phyloP scores from a whole-genome alignment of 1,140 invertebrate species.

The Eumeta japonica region DNA sequence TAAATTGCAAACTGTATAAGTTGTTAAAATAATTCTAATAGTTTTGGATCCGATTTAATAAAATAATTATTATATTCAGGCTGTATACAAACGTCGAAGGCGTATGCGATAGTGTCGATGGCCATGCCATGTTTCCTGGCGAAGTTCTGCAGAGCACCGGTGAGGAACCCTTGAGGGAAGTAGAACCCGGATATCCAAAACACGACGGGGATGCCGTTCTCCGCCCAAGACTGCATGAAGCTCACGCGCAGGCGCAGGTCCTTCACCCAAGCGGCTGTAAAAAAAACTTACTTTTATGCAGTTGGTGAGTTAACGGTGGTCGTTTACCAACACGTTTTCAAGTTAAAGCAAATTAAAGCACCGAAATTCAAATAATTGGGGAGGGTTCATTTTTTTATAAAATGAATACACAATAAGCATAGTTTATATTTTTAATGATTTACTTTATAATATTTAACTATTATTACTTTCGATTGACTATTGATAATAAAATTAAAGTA shows the following conservation, averaged over 20 bases:
- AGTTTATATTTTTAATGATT: slow-evolving; percentile 2
- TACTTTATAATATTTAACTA: too few relatives aligned
- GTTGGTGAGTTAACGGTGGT: slow-evolving; percentile 1
- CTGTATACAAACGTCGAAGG: slow-evolving; percentile 68
- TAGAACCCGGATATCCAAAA: slow-evolving; percentile 88
- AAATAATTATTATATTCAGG: too few relatives aligned
- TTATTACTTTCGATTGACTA: too few relatives aligned
- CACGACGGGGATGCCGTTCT: slow-evolving; percentile 66
- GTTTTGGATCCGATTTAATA: too few relatives aligned
- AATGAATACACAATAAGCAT: slow-evolving; percentile 1
- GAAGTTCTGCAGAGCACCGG: slow-evolving; percentile 79
- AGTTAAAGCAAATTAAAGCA: too few relatives aligned
- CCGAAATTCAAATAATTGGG: too few relatives aligned
- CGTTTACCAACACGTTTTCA: not conserved
- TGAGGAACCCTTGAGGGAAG: slow-evolving; percentile 84
- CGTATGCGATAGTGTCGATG: slow-evolving; percentile 75
- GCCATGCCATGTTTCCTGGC: slow-evolving; percentile 74
- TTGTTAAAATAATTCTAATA: too few relatives aligned
- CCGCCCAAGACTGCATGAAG: slow-evolving; percentile 69
- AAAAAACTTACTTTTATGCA: slow-evolving; percentile 8
- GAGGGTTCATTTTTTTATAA: too few relatives aligned
- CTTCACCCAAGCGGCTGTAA: slow-evolving; percentile 62
- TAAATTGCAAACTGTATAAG: too few relatives aligned
- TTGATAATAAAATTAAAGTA: too few relatives aligned
- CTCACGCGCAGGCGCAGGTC: slow-evolving; percentile 61